Conservation (phyloP, 2,113 vertebrate species). For the Cisticola juncidis region DNA sequence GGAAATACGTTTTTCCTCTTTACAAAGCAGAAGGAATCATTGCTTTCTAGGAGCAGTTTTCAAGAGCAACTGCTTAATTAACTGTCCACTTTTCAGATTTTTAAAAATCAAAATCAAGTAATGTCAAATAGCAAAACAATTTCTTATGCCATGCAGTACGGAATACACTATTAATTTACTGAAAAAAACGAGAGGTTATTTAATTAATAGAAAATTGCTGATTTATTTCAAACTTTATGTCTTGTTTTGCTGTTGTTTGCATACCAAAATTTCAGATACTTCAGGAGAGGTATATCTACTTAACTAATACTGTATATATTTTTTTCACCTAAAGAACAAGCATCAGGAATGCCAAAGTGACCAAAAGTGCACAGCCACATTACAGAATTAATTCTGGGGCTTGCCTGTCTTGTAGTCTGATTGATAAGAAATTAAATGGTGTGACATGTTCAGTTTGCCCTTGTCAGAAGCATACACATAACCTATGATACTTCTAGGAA, state of each 20-base stretch:
- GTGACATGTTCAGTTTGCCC: neutral
- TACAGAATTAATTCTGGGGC: neutral
- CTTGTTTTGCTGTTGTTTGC: neutral
- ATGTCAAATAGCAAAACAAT: neutral
- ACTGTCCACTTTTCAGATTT: neutral
- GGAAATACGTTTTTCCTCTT: neutral
- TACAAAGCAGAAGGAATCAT: neutral
- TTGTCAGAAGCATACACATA: neutral
- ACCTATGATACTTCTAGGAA: neutral
- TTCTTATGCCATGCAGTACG: neutral
- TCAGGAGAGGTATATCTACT: neutral
- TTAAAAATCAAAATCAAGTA: neutral
- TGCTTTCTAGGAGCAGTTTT: neutral
- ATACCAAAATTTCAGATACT: neutral
- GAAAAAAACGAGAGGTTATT: neutral
- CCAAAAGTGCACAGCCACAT: neutral
- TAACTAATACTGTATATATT: neutral
- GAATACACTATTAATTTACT: neutral
- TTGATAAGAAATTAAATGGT: neutral
- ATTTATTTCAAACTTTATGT: neutral
- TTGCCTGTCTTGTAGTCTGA: neutral
- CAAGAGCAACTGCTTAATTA: neutral
- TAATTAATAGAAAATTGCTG: neutral
- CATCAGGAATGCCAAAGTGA: neutral
- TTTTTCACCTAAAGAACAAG: neutral